Conservation (phyloP, 2,888 invertebrate genomes). For the Nomada fucata region DNA sequence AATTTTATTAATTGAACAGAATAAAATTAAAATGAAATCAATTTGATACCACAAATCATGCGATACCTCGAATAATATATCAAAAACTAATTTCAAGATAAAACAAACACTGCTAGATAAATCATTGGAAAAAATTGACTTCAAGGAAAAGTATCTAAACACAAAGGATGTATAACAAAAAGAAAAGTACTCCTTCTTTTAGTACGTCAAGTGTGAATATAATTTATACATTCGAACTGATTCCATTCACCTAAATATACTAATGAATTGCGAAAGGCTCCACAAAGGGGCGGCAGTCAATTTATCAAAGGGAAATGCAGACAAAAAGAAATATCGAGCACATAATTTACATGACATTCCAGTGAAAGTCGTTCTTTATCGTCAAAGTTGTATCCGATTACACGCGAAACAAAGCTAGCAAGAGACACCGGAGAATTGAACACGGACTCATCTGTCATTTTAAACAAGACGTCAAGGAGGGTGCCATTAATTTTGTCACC, state of each 20-base stretch:
- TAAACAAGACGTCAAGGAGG: constrained; percentile 77
- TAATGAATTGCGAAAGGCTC: not conserved
- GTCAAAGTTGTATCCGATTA: constrained; percentile 65
- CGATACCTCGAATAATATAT: too few relatives aligned
- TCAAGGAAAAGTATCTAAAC: too few relatives aligned
- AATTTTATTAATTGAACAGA: too few relatives aligned
- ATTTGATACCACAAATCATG: too few relatives aligned
- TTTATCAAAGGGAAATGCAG: not conserved
- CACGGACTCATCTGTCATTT: constrained; percentile 74
- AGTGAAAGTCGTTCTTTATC: constrained; percentile 28
- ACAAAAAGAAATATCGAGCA: not conserved
- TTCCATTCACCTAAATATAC: not conserved
- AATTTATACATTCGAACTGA: not conserved
- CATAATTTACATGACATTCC: constrained; percentile 16
- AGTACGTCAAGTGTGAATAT: not conserved
- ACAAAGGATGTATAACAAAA: too few relatives aligned
- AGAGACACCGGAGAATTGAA: constrained; percentile 46
- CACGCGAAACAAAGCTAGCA: constrained; percentile 39
- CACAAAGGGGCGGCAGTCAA: not conserved
- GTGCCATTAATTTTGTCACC: constrained; percentile 78
- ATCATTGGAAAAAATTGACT: too few relatives aligned
- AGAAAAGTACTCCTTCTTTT: too few relatives aligned
- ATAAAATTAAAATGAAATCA: too few relatives aligned
- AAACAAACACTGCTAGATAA: too few relatives aligned
- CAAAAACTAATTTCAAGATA: too few relatives aligned